These are phyloP conservation scores for Ianthella basta DNA, from an alignment of 37 sponge, comb jelly and placozoan genomes.

Conservation along the genomic window DNA sequence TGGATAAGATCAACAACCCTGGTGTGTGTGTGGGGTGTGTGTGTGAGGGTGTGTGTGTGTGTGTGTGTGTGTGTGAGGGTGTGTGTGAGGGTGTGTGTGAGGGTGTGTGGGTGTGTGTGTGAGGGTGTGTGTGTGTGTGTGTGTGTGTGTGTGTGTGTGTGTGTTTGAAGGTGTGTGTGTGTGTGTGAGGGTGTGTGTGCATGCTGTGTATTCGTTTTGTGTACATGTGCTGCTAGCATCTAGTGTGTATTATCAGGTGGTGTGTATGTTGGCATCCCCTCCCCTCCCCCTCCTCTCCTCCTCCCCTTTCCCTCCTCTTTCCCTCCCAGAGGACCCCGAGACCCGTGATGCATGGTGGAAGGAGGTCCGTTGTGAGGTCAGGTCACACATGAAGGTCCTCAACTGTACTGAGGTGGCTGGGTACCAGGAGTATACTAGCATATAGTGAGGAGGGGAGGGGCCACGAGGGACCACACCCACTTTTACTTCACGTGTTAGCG, in stretches of 20 bases:
- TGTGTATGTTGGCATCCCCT: no score
- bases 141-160: no score
- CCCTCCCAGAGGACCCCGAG: conserved; percentile 78
- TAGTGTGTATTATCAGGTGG: no score
- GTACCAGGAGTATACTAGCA: conserved; percentile 79
- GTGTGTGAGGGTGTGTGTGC: no score
- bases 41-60: background rate
- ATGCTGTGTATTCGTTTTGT: no score
- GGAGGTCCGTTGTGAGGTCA: conserved; percentile 81
- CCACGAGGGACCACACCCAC: no score
- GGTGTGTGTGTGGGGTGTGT: conserved; percentile 24
- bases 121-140: no score
- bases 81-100: background rate
- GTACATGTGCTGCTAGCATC: no score
- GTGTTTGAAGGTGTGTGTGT: no score
- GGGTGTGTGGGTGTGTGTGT: background rate
- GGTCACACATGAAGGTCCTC: conserved; percentile 71
- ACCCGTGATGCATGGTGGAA: conserved; percentile 89
- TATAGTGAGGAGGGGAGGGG: conserved; percentile 52
- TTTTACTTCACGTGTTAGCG: no score
- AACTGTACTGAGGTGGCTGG: conserved; percentile 84
- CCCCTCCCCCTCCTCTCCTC: background rate
- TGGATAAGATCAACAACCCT: conserved; percentile 86
- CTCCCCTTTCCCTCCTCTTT: background rate
- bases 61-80: no score